phyloP scores from a whole-genome alignment of 1,140 invertebrate genomes.

The Brachionus koreanus region DNA sequence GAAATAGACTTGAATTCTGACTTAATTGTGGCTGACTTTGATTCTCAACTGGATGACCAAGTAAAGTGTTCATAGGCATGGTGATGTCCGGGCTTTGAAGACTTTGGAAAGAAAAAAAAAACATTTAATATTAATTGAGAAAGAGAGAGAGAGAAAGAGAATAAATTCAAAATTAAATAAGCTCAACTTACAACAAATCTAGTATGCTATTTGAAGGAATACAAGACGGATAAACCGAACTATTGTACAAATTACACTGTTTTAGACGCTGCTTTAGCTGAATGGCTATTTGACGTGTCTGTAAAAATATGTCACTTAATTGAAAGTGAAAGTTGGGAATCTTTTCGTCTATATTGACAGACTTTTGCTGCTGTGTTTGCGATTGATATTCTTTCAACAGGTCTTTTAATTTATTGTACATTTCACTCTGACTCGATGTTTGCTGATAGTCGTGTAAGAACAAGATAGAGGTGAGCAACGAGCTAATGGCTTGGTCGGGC shows the following conservation, averaged over 20 bases:
- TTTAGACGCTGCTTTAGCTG: slow-evolving; percentile 42
- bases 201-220: slow-evolving; percentile 41
- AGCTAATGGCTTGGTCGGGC: slow-evolving; percentile 28
- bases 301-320: slow-evolving; percentile 33
- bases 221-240: slow-evolving; percentile 38
- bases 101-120: not conserved
- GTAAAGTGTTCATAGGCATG: not conserved
- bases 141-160: too few species aligned
- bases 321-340: slow-evolving; percentile 19
- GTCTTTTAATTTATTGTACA: slow-evolving; percentile 21
- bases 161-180: not conserved
- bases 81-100: not conserved
- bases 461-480: not conserved
- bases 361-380: not conserved
- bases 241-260: slow-evolving; percentile 44
- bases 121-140: too few species aligned
- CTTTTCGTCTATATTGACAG: not conserved
- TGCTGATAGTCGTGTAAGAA: slow-evolving; percentile 22
- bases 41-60: not conserved
- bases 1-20: slow-evolving; percentile 18
- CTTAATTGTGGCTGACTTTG: slow-evolving; percentile 21
- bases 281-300: slow-evolving; percentile 31
- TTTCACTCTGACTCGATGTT: not conserved
- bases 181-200: slow-evolving; percentile 43
- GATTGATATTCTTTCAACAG: slow-evolving; percentile 29